Base-by-base conservation (phyloP, 1,140 invertebrate species). In the Lycorma delicatula region DNA sequence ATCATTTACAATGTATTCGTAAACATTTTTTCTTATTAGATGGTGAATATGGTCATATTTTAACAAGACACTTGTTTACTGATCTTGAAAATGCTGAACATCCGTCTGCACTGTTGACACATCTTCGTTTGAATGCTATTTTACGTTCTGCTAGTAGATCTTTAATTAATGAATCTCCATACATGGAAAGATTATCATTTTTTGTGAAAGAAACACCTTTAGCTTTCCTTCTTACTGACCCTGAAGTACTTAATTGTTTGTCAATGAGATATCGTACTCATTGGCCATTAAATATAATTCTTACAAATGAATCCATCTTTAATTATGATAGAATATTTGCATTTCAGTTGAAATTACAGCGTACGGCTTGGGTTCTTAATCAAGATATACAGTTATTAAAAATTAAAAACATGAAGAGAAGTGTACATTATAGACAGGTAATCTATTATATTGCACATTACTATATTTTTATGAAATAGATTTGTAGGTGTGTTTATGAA, bases 211-310 rank as follows among this genome's bases (percentile, higher is more conserved):
- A 75, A 28, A 70, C 79, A 7, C 81, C 81, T 0, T 68, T 79
- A 9, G 72, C 71, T 51, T 80, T 83, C 55, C 75, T 81, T 64
- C 74, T 81, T 56, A 72, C 74, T 59, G 78, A 84, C 52, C 79
- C 84, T 1, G 79, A 34, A 57, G 79, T 81, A 0, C 65, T 88
- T 1, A 76, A 80, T 44, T 83, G 80, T 62, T 68, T 89, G 1
- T 79, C 76, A 0, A 67, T 89, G n/a, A 78, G 80, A 12, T 87
- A 87, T 64, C 75, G 79, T 38, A 76, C 85, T 1, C 71, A 78
- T 11, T 90, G 87, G 87, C 87, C 87, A 0, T 65, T 89, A 1
- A 89, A 88, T 67, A 81, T 89, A 25, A 79, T 90, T 28, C 70
- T 89, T 22, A 86, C 84, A 3, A 78, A 79, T 0, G 81, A 84